Evolutionary conservation across 2,113 vertebrate genomes (phyloP), one percentile per base, ranked within the genome.

Genomic region (Eulemur rufifrons): DNA sequence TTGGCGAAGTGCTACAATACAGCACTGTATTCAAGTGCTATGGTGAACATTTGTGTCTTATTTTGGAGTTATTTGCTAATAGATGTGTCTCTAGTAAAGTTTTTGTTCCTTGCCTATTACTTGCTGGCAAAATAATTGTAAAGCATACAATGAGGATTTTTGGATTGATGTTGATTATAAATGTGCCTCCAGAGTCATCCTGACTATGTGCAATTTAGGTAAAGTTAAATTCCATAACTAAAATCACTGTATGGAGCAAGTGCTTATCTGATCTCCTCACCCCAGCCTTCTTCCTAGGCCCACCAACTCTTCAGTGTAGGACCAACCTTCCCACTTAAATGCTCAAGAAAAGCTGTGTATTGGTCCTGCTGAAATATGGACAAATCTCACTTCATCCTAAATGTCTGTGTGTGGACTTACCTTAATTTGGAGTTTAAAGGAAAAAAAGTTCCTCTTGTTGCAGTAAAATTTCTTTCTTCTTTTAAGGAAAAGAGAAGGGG

Each of bases 381-480:
- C 5, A 14, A 80, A 64, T 84, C 29, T 76, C 61, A 17, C 32
- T 56, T 95, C 20, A 96, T 2, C 2, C 39, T 93, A 74, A 92
- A 64, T 74, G 69, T 64, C 37, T 74, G 23, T 11, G 52, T 71
- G 17, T 78, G 52, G 61, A 73, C 7, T 81, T 77, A 83, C 21
- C 34, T 89, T 82, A 42, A 85, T 76, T 59, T 87, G 89, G n/a
- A 73, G 47, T 80, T 96, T 80, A 42, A 93, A 74, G 54, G 71
- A 12, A 12, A 66, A 45, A 74, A 20, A 63, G 6, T 87, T 71
- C 39, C 27, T 83, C 20, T 23, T 34, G n/a, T 66, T 23, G 32
- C 14, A 87, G 84, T 86, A 91, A 87, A 89, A 81, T 63, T 32
- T 5, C 15, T 82, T 93, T 86, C 68, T 82, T 86, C 66, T 86